Conservation (phyloP, 1,140 invertebrate species). For the Cyrtorhinus lividipennis region DNA sequence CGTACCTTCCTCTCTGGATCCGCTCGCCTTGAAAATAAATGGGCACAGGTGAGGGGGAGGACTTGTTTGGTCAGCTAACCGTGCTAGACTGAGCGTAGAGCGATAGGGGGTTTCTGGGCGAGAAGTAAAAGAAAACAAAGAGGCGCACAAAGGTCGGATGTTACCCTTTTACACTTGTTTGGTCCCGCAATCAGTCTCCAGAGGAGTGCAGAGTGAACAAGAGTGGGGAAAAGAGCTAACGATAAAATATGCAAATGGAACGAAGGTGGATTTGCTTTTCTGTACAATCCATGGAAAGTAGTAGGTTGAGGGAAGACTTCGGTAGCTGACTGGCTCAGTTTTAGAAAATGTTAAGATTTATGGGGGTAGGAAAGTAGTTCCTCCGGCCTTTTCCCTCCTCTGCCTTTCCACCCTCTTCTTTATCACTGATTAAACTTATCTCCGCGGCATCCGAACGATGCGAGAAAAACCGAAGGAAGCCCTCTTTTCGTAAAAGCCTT, state of each 20-base stretch:
- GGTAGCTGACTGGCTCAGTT: neutral
- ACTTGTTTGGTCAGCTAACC: neutral
- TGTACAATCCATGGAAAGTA: neutral
- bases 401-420: neutral
- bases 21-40: neutral
- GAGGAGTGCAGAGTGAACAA: neutral
- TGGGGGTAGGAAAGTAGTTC: neutral
- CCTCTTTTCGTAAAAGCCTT: neutral
- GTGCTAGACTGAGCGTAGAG: neutral
- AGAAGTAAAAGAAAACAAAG: neutral
- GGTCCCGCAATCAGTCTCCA: neutral
- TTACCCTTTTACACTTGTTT: neutral
- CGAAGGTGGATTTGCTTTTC: constrained; percentile 1
- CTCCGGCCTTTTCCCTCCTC: neutral
- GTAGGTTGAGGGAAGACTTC: neutral
- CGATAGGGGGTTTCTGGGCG: neutral
- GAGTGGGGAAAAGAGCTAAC: neutral
- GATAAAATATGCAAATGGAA: constrained; percentile 8
- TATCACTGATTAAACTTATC: neutral
- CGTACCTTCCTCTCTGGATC: neutral
- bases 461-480: neutral
- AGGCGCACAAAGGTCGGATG: neutral
- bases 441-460: neutral
- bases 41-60: too few relatives aligned
- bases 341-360: constrained; percentile 2